Percentiles rank a stretch among this genome's conserved stretches.
phyloP scores from a whole-genome alignment of 1,140 invertebrate genomes.

The Zaprionus kolodkinae region DNA sequence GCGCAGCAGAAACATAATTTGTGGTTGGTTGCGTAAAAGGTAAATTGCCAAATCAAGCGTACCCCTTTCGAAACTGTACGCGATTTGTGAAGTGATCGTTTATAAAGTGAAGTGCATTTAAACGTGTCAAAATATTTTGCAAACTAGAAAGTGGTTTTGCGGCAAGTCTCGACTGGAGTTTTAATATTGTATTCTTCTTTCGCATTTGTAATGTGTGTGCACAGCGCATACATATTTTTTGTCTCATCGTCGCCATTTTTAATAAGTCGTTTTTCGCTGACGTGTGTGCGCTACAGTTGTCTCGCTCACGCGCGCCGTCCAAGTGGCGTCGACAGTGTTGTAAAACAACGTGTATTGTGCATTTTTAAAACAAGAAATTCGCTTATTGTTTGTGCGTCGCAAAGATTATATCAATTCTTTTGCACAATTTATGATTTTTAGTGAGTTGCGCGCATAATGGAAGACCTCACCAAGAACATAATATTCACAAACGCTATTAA shows the following conservation, averaged over 20 bases:
- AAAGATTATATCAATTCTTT: conserved; percentile 3
- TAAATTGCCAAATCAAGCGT: conserved; percentile 46
- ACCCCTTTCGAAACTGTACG: neutral
- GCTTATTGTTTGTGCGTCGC: conserved; percentile 10
- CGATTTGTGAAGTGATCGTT: neutral
- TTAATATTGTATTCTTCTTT: conserved; percentile 41
- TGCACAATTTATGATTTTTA: conserved; percentile 26
- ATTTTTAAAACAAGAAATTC: conserved; percentile 27
- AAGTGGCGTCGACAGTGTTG: conserved; percentile 60
- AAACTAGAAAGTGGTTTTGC: conserved; percentile 5
- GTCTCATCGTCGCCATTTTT: conserved; percentile 79
- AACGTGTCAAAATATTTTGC: neutral
- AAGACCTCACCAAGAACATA: conserved; percentile 83
- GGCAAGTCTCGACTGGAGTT: conserved; percentile 29
- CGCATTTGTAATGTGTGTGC: conserved; percentile 47
- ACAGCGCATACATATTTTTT: conserved; percentile 66
- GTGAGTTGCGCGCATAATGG: conserved; percentile 64
- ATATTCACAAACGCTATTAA: conserved; percentile 83
- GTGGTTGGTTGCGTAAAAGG: conserved; percentile 76
- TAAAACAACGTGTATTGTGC: conserved; percentile 39
- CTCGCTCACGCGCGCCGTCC: conserved; percentile 40
- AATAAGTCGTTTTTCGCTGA: conserved; percentile 69
- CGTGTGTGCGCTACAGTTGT: conserved; percentile 52
- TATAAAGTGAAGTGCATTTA: conserved; percentile 3
- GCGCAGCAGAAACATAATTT: conserved; percentile 56